Conservation (phyloP, 2,797 vertebrate species). For the Pangasius macronema region DNA sequence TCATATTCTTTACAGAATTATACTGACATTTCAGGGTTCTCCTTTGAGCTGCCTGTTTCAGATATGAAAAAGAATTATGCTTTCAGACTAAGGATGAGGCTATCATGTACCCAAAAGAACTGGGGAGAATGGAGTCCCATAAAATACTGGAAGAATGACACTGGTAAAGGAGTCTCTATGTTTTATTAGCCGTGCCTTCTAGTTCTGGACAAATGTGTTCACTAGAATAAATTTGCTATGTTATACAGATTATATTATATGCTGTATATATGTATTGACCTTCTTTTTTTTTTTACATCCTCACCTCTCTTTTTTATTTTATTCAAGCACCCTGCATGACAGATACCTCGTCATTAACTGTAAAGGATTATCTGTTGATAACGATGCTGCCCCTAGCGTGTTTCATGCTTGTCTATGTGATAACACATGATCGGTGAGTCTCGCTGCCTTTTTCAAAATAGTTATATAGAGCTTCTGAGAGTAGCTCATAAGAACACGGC, state of each 20-base stretch:
- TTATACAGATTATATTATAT: not conserved
- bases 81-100: constrained; percentile 68
- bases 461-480: not conserved
- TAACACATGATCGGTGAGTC: constrained; percentile 69
- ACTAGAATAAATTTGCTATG: not conserved
- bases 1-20: constrained; percentile 41
- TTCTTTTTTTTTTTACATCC: not conserved
- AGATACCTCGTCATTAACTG: constrained; percentile 17
- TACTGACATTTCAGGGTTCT: not conserved
- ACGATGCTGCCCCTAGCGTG: constrained; percentile 52
- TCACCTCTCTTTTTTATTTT: not conserved
- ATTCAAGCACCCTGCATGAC: constrained; percentile 63
- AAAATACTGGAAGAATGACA: constrained; percentile 63
- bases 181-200: not conserved
- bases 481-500: not conserved
- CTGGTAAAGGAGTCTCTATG: constrained; percentile 23
- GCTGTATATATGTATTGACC: not conserved
- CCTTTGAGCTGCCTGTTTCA: constrained; percentile 46
- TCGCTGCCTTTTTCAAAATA: constrained; percentile 9
- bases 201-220: not conserved
- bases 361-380: constrained; percentile 54
- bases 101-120: constrained; percentile 19
- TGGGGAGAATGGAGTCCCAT: constrained; percentile 72
- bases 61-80: constrained; percentile 69
- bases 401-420: constrained; percentile 60